Evolutionary conservation across 2,113 vertebrate species (phyloP).

Genomic region (Nycticryphes semicollaris): DNA sequence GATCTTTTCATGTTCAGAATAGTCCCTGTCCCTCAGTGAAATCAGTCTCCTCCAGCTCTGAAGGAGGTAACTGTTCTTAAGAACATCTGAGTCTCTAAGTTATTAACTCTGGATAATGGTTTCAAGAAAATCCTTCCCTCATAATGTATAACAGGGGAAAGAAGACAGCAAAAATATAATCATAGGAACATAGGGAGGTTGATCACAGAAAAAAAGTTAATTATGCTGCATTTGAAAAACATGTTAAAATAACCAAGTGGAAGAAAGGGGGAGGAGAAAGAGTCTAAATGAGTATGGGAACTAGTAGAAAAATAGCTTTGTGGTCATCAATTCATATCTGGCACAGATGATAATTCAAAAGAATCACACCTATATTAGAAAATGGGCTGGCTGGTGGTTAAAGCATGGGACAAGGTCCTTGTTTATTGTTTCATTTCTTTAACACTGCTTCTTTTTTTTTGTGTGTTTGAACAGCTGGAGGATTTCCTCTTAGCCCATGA

Average conservation of each 20-base stretch:
- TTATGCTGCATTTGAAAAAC: not conserved
- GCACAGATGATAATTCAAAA: not conserved
- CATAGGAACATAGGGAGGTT: not conserved
- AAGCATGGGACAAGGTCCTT: not conserved
- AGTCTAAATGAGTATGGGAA: not conserved
- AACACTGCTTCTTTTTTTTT: not conserved
- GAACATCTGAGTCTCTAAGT: not conserved
- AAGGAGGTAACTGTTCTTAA: not conserved
- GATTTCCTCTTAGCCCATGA: not conserved
- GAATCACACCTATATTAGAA: not conserved
- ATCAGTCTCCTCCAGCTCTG: not conserved
- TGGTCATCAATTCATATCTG: not conserved
- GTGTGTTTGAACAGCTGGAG: not conserved
- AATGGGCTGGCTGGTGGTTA: not conserved
- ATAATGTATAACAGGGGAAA: not conserved
- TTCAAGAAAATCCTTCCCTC: not conserved
- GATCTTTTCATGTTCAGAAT: not conserved
- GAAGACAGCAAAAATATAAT: not conserved
- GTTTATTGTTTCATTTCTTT: not conserved
- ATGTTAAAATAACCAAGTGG: not conserved
- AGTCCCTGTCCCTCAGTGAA: not conserved
- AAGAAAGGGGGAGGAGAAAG: not conserved
- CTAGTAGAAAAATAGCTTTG: not conserved
- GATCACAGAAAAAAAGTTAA: not conserved
- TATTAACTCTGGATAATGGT: not conserved